phyloP scores from a whole-genome alignment of 2,888 invertebrate genomes.

The Mystacides longicornis region DNA sequence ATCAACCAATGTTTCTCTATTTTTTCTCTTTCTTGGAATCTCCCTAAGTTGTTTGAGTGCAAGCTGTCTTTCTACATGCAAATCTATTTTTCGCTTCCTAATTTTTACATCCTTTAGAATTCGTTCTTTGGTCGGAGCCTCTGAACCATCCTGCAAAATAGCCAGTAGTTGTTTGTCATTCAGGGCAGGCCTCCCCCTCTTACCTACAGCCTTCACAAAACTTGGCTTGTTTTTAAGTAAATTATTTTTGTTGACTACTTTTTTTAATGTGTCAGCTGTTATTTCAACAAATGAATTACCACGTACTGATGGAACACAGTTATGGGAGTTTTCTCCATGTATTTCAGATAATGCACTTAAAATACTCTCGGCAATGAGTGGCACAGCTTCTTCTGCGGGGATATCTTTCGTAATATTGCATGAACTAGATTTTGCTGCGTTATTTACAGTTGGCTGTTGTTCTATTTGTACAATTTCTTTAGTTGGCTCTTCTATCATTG shows the following conservation, averaged over 20 bases:
- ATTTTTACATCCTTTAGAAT: neutral
- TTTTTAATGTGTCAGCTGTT: neutral
- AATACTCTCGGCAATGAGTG: neutral
- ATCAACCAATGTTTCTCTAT: neutral
- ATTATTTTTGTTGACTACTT: neutral
- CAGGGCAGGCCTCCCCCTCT: slow-evolving; percentile 11
- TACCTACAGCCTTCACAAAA: neutral
- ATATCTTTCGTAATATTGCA: neutral
- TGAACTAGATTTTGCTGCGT: neutral
- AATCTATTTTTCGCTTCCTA: slow-evolving; percentile 5
- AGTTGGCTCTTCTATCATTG: neutral
- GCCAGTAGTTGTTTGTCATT: slow-evolving; percentile 19
- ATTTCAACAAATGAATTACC: neutral
- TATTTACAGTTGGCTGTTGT: no score
- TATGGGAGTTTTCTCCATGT: slow-evolving; percentile 5
- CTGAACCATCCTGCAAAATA: slow-evolving; percentile 20
- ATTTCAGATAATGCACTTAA: slow-evolving; percentile 7
- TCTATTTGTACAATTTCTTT: neutral
- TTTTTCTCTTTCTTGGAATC: slow-evolving; percentile 8
- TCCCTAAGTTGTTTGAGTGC: slow-evolving; percentile 23
- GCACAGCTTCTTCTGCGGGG: neutral
- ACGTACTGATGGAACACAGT: neutral
- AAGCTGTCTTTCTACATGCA: slow-evolving; percentile 12
- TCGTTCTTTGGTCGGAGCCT: neutral
- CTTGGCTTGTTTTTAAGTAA: neutral